A percentile compares a stretch with the other conserved stretches of the same genome.
Evolutionary conservation across 2,888 invertebrate genomes (phyloP).

Genomic region (Neoascia interrupta): DNA sequence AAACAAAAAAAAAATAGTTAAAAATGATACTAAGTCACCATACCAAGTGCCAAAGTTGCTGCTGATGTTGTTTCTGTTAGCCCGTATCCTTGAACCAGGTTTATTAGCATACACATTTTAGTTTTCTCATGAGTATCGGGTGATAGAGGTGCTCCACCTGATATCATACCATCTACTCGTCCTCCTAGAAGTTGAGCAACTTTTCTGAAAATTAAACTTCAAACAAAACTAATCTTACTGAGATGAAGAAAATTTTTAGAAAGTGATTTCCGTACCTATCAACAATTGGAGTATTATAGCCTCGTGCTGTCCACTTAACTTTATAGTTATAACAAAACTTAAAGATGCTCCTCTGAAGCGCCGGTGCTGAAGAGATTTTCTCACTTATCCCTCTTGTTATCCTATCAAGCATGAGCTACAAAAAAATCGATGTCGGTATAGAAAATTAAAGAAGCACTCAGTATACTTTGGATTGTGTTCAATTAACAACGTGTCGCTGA

Average conservation of each 20-base stretch:
- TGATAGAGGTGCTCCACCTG: slow-evolving; percentile 97
- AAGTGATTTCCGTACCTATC: slow-evolving; percentile 81
- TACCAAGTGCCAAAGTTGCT: slow-evolving; percentile 91
- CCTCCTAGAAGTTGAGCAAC: slow-evolving; percentile 90
- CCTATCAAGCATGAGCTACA: slow-evolving; percentile 95
- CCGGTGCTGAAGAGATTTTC: slow-evolving; percentile 91
- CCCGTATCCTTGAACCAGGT: slow-evolving; percentile 96
- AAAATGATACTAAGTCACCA: slow-evolving; percentile 73
- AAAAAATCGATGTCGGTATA: slow-evolving; percentile 10
- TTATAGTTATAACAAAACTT: slow-evolving; percentile 97
- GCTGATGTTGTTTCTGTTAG: slow-evolving; percentile 98
- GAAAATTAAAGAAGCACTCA: slow-evolving; percentile 20
- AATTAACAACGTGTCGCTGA: too few species aligned
- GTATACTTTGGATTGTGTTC: slow-evolving; percentile 76
- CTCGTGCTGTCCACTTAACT: slow-evolving; percentile 89
- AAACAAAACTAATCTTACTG: too few species aligned
- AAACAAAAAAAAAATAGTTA: too few species aligned
- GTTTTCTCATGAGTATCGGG: slow-evolving; percentile 97
- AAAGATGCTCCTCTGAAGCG: slow-evolving; percentile 91
- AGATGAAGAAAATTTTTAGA: too few species aligned
- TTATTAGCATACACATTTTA: slow-evolving; percentile 93
- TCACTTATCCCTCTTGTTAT: slow-evolving; percentile 98
- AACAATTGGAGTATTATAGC: slow-evolving; percentile 90
- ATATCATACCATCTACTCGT: slow-evolving; percentile 90
- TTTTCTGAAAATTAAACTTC: slow-evolving; percentile 78